These are phyloP conservation scores for Pelobates cultripes DNA, from an alignment of 2,797 vertebrate species.

Conservation along the genomic window DNA sequence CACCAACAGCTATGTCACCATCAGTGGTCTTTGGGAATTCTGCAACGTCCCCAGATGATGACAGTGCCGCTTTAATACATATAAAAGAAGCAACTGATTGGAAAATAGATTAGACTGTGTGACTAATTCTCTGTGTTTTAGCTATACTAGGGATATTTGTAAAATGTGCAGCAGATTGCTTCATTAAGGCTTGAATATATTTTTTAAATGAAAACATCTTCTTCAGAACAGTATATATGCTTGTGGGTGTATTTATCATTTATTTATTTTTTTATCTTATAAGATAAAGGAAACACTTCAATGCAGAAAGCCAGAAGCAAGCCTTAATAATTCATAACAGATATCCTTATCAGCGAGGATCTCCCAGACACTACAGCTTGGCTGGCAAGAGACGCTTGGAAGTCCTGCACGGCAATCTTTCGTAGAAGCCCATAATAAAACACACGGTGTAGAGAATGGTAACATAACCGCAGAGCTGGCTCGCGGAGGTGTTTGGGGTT, in stretches of 20 bases:
- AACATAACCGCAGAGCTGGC: too few relatives aligned
- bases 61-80: too few relatives aligned
- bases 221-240: not conserved
- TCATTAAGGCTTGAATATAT: not conserved
- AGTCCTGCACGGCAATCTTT: constrained; percentile 23
- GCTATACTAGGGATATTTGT: not conserved
- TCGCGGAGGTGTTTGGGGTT: too few relatives aligned
- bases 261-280: constrained; percentile 1
- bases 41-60: too few relatives aligned
- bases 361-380: constrained; percentile 34
- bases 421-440: constrained; percentile 32
- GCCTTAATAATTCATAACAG: constrained; percentile 39
- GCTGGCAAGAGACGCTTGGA: constrained; percentile 28
- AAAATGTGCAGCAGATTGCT: not conserved
- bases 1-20: too few relatives aligned
- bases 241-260: constrained; percentile 3
- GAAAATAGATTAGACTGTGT: not conserved
- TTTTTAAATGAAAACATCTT: not conserved
- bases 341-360: constrained; percentile 24
- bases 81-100: not conserved
- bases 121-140: not conserved
- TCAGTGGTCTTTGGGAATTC: too few relatives aligned
- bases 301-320: constrained; percentile 26
- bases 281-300: constrained; percentile 10
- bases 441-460: too few relatives aligned